These are phyloP conservation scores for Eidolon dupreanum DNA, from an alignment of 2,797 vertebrate species.

Conservation along the genomic window DNA sequence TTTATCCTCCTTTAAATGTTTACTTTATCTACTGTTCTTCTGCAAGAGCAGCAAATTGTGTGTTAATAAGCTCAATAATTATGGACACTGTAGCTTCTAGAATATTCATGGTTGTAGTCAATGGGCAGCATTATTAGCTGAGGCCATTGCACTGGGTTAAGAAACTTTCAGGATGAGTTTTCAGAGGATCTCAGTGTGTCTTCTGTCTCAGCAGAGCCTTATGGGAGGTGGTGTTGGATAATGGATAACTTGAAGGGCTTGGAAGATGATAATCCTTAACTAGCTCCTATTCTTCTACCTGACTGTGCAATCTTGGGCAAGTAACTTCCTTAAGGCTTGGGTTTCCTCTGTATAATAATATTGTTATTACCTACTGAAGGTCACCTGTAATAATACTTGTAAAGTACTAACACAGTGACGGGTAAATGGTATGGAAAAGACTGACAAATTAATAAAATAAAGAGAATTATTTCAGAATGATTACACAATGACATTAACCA, in stretches of 20 bases:
- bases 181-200: neutral
- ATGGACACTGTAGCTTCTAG: slow-evolving; percentile 1
- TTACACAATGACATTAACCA: neutral
- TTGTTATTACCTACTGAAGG: neutral
- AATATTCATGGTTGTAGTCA: neutral
- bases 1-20: slow-evolving; percentile 65
- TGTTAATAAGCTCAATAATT: slow-evolving; percentile 68
- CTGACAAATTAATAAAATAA: slow-evolving; percentile 3
- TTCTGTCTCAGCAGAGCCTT: neutral
- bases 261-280: neutral
- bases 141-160: slow-evolving; percentile 32
- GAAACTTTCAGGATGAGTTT: slow-evolving; percentile 11
- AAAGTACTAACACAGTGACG: neutral
- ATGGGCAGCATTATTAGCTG: neutral
- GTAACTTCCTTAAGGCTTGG: neutral
- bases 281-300: neutral
- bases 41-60: slow-evolving; percentile 19
- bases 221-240: neutral
- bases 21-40: slow-evolving; percentile 56
- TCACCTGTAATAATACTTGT: neutral
- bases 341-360: neutral
- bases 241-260: neutral
- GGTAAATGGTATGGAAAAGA: neutral
- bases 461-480: slow-evolving; percentile 18
- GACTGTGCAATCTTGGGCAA: neutral